Base-by-base conservation (phyloP, 2,113 vertebrate species). In the Crotalus tigris region DNA sequence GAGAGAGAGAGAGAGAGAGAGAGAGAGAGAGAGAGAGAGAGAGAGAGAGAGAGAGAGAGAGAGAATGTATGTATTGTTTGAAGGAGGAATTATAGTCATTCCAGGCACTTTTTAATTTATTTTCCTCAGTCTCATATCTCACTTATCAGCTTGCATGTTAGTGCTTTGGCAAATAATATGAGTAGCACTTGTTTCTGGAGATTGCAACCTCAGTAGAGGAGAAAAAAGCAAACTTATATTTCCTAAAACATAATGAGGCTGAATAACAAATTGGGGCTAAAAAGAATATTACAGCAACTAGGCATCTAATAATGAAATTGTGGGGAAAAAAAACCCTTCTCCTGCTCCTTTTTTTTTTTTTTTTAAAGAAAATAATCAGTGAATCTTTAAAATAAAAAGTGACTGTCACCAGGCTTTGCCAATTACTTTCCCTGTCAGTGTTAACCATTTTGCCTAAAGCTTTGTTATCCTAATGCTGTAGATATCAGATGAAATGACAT, bases 371-470 rank as follows among this genome's bases (percentile, higher is more conserved):
- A 93, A 87, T 2, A 75, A 93, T 94, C 46, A 75, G 90, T 92
- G 93, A 92, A 95, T 92, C 90, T 95, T 90, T 93, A 90, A 94
- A 94, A 91, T 94, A 92, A 86, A 94, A 95, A 92, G 46, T 61
- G 91, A 95, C 94, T 59, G 51, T 95, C 95, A 93, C 88, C 92
- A 92, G 90, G 86, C 26, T 94, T 94, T 91, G 92, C 90, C 93
- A 91, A 75, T 94, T 96, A 93, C 93, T 94, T 96, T 96, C 94
- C 92, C 93, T 95, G 95, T 95, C 95, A 94, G 89, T 95, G 94
- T 95, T 94, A 95, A 95, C 75, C 87, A 95, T 94, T 94, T 96
- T 95, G 95, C 96, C 96, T 97, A 95, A 95, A 97, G 94, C 94
- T 96, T 95, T 97, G 90, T 96, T 96, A 96, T 96, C 10, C 0